phyloP scores from a whole-genome alignment of 2,797 vertebrate genomes.

The Petrocephalus schoutedeni region DNA sequence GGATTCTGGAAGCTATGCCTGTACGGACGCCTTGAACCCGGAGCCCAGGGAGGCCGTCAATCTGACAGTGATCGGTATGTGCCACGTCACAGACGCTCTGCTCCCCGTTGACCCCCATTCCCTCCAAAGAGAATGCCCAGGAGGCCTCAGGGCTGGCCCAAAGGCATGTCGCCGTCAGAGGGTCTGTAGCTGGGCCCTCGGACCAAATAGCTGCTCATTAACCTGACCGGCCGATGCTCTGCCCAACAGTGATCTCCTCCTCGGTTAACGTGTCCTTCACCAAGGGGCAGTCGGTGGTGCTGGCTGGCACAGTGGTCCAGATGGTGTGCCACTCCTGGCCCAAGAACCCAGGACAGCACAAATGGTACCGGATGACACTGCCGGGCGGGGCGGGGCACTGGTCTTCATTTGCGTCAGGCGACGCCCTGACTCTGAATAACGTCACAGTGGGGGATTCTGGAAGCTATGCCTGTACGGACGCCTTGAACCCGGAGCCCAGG shows the following conservation, averaged over 20 bases:
- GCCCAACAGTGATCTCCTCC: neutral
- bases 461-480: constrained; percentile 18
- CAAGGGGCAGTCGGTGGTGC: neutral
- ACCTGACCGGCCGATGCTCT: neutral
- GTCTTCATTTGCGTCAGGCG: neutral
- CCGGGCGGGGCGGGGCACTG: too few relatives aligned
- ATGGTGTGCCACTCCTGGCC: neutral
- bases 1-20: constrained; percentile 28
- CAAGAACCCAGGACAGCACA: neutral
- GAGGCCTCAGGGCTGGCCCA: neutral
- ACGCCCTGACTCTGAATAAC: neutral
- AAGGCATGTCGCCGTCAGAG: neutral
- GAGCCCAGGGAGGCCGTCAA: neutral
- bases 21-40: neutral
- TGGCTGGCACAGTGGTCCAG: neutral
- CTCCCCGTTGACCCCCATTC: neutral
- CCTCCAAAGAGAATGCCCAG: neutral
- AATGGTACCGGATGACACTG: neutral
- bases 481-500: neutral
- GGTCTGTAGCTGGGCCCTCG: neutral
- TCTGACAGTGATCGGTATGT: constrained; percentile 31
- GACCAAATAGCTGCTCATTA: neutral
- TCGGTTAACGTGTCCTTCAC: neutral
- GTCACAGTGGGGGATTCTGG: constrained; percentile 4
- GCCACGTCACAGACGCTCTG: neutral